phyloP scores from a whole-genome alignment of 2,888 invertebrate species.

The Glyphotaelius pellucidus region DNA sequence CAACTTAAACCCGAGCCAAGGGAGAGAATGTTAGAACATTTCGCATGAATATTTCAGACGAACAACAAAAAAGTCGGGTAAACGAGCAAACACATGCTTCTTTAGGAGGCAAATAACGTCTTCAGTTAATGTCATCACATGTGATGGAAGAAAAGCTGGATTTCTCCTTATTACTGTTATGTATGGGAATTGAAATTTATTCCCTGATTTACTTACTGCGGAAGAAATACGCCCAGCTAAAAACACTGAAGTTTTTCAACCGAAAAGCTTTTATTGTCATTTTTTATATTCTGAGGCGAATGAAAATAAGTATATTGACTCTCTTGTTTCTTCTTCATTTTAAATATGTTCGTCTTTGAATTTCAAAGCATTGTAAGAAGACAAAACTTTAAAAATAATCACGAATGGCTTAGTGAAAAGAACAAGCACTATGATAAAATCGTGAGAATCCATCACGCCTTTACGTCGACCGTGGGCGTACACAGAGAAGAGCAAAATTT shows the following conservation, averaged over 20 bases:
- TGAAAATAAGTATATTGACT: neutral
- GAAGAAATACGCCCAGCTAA: conserved; percentile 1
- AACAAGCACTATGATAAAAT: too few species aligned
- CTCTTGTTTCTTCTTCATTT: too few species aligned
- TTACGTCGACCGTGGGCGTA: too few species aligned
- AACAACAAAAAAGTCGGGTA: conserved; percentile 24
- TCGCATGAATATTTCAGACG: conserved; percentile 54
- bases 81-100: conserved; percentile 37
- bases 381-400: too few species aligned
- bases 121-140: conserved; percentile 61
- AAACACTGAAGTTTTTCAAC: conserved; percentile 8
- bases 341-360: too few species aligned
- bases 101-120: conserved; percentile 60
- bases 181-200: conserved; percentile 31
- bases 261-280: conserved; percentile 30
- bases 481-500: too few species aligned
- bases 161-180: conserved; percentile 12
- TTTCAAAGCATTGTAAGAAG: too few species aligned
- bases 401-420: too few species aligned
- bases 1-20: neutral
- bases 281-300: neutral
- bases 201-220: conserved; percentile 8
- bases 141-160: conserved; percentile 41
- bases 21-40: conserved; percentile 35
- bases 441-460: too few species aligned